Evolutionary conservation across 2,888 invertebrate genomes (phyloP).

Genomic region (Celastrina argiolus): DNA sequence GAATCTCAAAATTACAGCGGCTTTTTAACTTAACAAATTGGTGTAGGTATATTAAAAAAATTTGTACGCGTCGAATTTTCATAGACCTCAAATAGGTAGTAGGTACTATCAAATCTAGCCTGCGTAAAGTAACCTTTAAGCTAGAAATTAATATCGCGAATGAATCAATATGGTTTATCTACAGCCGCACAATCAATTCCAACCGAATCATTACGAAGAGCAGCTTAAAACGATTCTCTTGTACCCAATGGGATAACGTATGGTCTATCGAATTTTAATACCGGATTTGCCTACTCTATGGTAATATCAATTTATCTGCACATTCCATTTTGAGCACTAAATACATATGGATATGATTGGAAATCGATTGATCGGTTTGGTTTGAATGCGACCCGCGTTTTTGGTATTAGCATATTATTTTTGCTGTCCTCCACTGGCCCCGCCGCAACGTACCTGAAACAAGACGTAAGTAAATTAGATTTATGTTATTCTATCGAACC

Average conservation of each 20-base stretch:
- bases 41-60: too few relatives aligned
- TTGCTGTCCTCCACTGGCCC: neutral
- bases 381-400: constrained; percentile 22
- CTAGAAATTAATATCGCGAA: constrained; percentile 25
- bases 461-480: neutral
- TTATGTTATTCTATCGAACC: too few relatives aligned
- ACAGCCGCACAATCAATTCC: constrained; percentile 34
- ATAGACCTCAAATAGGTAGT: too few relatives aligned
- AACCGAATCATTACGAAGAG: constrained; percentile 42
- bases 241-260: constrained; percentile 61
- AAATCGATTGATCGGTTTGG: constrained; percentile 27
- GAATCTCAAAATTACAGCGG: too few relatives aligned
- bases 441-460: constrained; percentile 11
- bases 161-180: constrained; percentile 32
- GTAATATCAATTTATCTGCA: constrained; percentile 48
- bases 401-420: constrained; percentile 20
- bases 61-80: too few relatives aligned
- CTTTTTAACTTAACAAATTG: too few relatives aligned
- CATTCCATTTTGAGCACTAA: constrained; percentile 48
- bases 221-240: constrained; percentile 68
- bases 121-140: constrained; percentile 15
- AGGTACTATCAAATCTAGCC: too few relatives aligned
- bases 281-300: constrained; percentile 59
- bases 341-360: constrained; percentile 37
- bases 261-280: constrained; percentile 69